Evolutionary conservation across 2,888 invertebrate genomes (phyloP).

Genomic region (Cataglyphis albicans): DNA sequence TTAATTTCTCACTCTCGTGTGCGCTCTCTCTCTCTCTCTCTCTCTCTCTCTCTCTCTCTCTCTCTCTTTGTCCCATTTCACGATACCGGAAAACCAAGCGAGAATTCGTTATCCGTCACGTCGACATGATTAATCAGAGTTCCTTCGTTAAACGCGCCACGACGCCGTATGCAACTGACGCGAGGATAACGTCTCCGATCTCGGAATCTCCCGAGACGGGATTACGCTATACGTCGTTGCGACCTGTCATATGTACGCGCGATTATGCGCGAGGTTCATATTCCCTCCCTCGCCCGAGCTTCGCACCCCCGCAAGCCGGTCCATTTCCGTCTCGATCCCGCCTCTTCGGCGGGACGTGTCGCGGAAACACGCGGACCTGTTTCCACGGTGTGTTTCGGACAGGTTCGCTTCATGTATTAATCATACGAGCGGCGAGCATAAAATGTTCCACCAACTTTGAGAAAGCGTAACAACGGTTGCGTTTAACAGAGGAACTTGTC

Average conservation of each 20-base stretch:
- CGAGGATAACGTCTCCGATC: conserved; percentile 51
- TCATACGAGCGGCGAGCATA: conserved; percentile 67
- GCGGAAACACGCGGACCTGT: conserved; percentile 19
- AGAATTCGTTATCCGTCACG: neutral
- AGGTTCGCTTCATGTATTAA: conserved; percentile 71
- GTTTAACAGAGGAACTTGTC: conserved; percentile 19
- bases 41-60: neutral
- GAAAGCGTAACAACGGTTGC: conserved; percentile 35
- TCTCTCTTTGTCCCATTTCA: neutral
- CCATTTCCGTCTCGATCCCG: conserved; percentile 20
- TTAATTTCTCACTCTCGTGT: conserved; percentile 13
- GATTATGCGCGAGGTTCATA: conserved; percentile 58
- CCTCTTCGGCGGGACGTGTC: conserved; percentile 25
- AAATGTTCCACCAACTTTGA: conserved; percentile 54
- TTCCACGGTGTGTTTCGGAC: conserved; percentile 63
- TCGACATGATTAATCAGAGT: conserved; percentile 41
- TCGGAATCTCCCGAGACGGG: conserved; percentile 64
- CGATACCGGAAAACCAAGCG: conserved; percentile 12
- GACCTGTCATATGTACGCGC: conserved; percentile 53
- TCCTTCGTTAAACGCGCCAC: conserved; percentile 45
- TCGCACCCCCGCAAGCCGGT: conserved; percentile 17
- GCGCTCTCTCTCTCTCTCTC: neutral
- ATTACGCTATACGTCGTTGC: conserved; percentile 58
- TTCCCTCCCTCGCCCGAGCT: neutral
- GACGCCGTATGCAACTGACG: conserved; percentile 64